Evolutionary conservation across 2,888 invertebrate genomes (phyloP).

Genomic region (Plusia festucae): DNA sequence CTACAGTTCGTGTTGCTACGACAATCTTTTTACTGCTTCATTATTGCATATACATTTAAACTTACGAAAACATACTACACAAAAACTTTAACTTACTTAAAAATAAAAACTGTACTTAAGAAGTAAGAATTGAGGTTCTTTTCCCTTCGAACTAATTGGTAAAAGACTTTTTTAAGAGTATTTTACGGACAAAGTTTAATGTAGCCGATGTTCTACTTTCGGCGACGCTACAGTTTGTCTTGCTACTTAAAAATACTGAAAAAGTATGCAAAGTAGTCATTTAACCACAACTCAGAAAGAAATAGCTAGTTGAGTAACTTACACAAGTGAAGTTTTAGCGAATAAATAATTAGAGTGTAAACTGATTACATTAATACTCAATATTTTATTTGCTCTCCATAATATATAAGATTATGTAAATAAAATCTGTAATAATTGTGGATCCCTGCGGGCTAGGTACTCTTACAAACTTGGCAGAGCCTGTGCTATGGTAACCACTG

Average conservation of each 20-base stretch:
- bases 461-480: no score
- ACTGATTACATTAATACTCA: no score
- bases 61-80: no score
- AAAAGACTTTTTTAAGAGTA: slow-evolving; percentile 4
- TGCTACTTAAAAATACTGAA: slow-evolving; percentile 4
- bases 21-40: no score
- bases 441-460: no score
- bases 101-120: slow-evolving; percentile 4
- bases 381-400: no score
- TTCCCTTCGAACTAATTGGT: not conserved
- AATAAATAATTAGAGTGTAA: not conserved
- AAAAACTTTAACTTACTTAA: no score
- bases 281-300: not conserved
- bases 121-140: slow-evolving; percentile 4
- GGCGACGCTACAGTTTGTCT: slow-evolving; percentile 4
- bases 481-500: no score
- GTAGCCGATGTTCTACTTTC: slow-evolving; percentile 1
- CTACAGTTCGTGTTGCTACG: no score
- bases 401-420: no score
- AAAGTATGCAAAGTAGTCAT: not conserved
- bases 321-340: not conserved
- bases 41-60: no score
- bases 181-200: not conserved
- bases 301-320: not conserved
- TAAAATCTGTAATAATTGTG: no score